Conservation (phyloP, 2,888 invertebrate species). For the Lutraria lutraria region DNA sequence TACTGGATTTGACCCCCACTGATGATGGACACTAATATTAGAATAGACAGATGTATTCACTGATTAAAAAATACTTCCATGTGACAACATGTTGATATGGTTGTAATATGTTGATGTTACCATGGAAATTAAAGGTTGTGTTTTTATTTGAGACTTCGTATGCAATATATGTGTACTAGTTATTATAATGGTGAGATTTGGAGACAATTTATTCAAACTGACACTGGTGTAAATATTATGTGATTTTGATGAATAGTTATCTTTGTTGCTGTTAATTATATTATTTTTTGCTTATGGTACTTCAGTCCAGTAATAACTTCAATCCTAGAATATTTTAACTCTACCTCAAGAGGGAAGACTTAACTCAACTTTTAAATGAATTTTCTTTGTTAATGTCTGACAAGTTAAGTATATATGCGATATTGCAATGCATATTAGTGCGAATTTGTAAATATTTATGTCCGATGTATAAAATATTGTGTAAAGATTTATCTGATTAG, state of each 20-base stretch:
- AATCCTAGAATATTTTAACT: background rate
- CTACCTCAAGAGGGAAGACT: background rate
- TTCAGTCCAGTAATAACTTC: background rate
- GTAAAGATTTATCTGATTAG: background rate
- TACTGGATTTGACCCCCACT: too few relatives aligned
- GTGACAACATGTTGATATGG: background rate
- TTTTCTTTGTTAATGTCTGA: background rate
- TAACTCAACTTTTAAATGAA: background rate
- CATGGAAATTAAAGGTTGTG: conserved; percentile 10
- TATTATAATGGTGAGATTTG: too few relatives aligned
- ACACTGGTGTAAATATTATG: background rate
- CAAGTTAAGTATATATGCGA: background rate
- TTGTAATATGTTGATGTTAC: background rate
- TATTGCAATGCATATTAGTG: background rate
- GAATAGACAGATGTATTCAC: too few relatives aligned
- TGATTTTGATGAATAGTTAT: background rate
- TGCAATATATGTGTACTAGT: background rate
- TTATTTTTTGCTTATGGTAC: background rate
- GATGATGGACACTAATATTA: too few relatives aligned
- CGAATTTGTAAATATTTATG: background rate
- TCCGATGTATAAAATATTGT: background rate
- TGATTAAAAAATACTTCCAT: too few relatives aligned
- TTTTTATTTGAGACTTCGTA: background rate
- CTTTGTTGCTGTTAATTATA: background rate
- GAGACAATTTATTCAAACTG: too few relatives aligned